Evolutionary conservation across 2,113 vertebrate genomes (phyloP).

Genomic region (Brachypteracias leptosomus): DNA sequence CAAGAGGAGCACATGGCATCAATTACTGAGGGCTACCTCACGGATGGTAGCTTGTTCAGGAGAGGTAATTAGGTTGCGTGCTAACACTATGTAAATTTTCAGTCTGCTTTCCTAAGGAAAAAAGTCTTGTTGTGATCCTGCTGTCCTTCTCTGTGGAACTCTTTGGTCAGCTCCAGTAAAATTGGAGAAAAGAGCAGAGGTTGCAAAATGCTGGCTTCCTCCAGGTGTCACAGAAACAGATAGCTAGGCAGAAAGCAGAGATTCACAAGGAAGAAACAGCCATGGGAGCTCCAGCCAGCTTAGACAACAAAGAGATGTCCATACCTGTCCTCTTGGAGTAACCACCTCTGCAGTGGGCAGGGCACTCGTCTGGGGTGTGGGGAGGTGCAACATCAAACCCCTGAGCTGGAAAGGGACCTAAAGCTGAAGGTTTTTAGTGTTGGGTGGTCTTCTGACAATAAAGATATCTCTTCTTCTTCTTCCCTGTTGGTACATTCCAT

Average conservation of each 20-base stretch:
- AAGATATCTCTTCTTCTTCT: background rate
- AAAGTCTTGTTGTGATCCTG: background rate
- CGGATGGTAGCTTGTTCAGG: background rate
- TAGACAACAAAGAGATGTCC: background rate
- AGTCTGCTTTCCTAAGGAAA: background rate
- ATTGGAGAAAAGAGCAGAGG: background rate
- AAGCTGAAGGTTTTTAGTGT: background rate
- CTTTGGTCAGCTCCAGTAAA: background rate
- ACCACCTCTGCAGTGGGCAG: background rate
- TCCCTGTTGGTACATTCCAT: background rate
- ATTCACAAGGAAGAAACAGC: fast-evolving
- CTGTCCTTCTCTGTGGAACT: background rate
- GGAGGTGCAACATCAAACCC: background rate
- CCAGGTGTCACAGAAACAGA: background rate
- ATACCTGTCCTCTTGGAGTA: fast-evolving
- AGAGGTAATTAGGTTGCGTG: background rate
- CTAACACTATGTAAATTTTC: background rate
- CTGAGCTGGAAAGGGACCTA: background rate
- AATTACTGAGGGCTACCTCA: background rate
- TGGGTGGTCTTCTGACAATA: background rate
- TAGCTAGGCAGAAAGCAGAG: background rate
- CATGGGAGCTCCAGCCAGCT: background rate
- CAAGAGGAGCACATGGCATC: background rate
- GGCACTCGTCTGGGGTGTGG: background rate
- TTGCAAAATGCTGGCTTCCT: background rate